Evolutionary conservation across 1,140 invertebrate species (phyloP).

Genomic region (Pogonomyrmex barbatus): DNA sequence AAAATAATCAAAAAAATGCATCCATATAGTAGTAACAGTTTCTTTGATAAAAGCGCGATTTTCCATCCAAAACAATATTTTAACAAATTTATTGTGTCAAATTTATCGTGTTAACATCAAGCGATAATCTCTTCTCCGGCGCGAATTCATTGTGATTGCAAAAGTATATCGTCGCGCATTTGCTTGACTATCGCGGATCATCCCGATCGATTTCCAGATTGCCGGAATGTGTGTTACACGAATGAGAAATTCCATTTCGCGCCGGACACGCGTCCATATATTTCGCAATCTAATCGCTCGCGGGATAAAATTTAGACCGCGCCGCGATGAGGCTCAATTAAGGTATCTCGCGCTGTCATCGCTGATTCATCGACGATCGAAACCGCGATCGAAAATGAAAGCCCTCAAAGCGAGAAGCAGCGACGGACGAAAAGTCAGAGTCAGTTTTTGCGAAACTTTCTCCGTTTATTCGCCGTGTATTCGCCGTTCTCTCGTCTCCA

Average conservation of each 20-base stretch:
- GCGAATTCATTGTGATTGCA: background rate
- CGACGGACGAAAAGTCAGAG: slow-evolving; percentile 10
- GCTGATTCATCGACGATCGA: background rate
- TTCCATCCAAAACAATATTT: background rate
- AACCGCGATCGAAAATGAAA: slow-evolving; percentile 6
- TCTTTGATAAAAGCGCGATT: background rate
- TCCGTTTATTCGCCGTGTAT: slow-evolving; percentile 39
- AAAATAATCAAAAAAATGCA: background rate
- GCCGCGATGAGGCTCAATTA: slow-evolving; percentile 54
- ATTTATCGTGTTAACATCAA: background rate
- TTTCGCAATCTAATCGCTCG: slow-evolving; percentile 53
- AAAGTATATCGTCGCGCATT: background rate
- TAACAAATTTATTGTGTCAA: background rate
- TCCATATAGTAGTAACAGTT: background rate
- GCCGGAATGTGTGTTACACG: background rate
- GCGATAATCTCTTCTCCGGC: background rate
- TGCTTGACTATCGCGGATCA: background rate
- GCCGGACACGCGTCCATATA: background rate
- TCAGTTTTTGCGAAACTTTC: slow-evolving; percentile 61
- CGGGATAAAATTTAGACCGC: slow-evolving; percentile 12
- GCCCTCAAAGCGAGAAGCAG: background rate
- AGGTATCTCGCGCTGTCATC: background rate
- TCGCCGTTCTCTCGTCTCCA: slow-evolving; percentile 18
- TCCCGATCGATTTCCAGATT: background rate
- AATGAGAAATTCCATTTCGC: slow-evolving; percentile 33